Percentiles rank a stretch among this genome's conserved stretches.
phyloP scores from a whole-genome alignment of 2,888 invertebrate genomes.

The Bibio marci region DNA sequence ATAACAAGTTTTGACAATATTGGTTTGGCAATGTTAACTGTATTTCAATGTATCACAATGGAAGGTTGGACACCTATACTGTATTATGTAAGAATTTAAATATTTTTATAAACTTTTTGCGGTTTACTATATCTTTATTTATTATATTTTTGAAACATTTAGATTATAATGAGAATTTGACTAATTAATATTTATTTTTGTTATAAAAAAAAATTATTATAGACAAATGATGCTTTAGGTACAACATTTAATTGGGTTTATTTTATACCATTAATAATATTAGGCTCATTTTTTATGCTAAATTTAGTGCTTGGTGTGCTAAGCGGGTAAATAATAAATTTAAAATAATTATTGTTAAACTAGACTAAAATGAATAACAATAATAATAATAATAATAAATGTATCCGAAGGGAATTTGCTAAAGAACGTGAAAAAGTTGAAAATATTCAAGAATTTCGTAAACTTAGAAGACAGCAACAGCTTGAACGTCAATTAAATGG shows the following conservation, averaged over 20 bases:
- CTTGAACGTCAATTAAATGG: slow-evolving; percentile 96
- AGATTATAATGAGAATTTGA: too few relatives aligned
- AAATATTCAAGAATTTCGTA: slow-evolving; percentile 98
- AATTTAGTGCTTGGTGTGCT: slow-evolving; percentile 94
- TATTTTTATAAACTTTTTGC: background rate
- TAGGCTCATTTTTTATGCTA: slow-evolving; percentile 99
- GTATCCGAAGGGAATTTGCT: slow-evolving; percentile 99
- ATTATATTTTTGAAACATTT: background rate
- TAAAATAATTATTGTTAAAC: background rate
- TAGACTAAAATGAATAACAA: background rate
- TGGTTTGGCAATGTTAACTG: slow-evolving; percentile 99
- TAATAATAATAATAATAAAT: too few relatives aligned
- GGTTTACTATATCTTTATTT: background rate
- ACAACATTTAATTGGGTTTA: slow-evolving; percentile 99
- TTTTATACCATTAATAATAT: slow-evolving; percentile 99
- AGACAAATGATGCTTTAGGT: slow-evolving; percentile 99
- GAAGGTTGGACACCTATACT: slow-evolving; percentile 99
- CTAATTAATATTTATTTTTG: too few relatives aligned
- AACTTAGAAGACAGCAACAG: slow-evolving; percentile 94
- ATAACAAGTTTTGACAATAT: slow-evolving; percentile 99
- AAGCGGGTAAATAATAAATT: background rate
- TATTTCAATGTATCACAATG: slow-evolving; percentile 99
- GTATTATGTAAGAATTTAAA: slow-evolving; percentile 73
- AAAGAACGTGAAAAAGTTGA: slow-evolving; percentile 99
- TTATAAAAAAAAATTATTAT: slow-evolving; percentile 4